These are phyloP conservation scores for Pandemis heparana DNA, from an alignment of 2,888 invertebrate genomes.

Conservation along the genomic window DNA sequence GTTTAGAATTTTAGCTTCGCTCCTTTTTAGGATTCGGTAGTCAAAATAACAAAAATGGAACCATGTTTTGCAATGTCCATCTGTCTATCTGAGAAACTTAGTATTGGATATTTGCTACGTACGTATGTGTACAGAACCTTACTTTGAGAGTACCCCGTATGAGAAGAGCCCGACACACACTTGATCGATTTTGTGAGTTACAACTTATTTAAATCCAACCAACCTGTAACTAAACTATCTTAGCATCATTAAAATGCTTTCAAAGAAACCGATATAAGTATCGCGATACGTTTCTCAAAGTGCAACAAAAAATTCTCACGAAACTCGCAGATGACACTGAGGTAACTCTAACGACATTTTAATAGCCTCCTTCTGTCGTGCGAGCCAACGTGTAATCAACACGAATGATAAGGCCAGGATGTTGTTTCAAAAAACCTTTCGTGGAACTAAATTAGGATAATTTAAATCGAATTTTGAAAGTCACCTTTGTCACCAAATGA, in stretches of 20 bases:
- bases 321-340: slow-evolving; percentile 81
- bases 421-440: slow-evolving; percentile 55
- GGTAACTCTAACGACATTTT: slow-evolving; percentile 84
- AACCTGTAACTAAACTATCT: no score
- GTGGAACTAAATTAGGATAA: slow-evolving; percentile 37
- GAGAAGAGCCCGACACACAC: no score
- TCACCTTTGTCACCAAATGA: slow-evolving; percentile 39
- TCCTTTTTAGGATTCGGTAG: no score
- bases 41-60: no score
- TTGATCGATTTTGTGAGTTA: no score
- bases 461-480: slow-evolving; percentile 41
- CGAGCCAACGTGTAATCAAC: slow-evolving; percentile 78
- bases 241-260: slow-evolving; percentile 16
- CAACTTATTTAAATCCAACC: no score
- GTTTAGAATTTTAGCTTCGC: no score
- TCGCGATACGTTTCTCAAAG: slow-evolving; percentile 50
- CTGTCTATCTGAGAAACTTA: no score
- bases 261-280: slow-evolving; percentile 8
- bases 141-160: no score
- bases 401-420: slow-evolving; percentile 74
- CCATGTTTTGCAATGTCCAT: no score
- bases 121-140: no score
- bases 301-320: slow-evolving; percentile 81
- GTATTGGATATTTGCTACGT: no score
- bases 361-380: slow-evolving; percentile 81